Base-by-base conservation (phyloP, 2,113 vertebrate species). In the Oryzias woworae region DNA sequence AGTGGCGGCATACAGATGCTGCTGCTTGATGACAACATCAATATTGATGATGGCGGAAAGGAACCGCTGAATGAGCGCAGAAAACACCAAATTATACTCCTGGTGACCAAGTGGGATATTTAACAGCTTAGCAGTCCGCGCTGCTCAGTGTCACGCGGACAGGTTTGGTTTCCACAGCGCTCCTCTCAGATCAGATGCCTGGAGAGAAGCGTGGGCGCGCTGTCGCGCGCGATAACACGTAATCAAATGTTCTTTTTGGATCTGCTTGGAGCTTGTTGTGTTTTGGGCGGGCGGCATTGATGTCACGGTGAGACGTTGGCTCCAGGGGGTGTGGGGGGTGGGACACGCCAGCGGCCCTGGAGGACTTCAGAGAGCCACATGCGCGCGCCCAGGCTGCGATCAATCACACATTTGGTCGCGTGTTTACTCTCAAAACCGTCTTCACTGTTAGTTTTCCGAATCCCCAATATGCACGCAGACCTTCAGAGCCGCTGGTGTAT, bases 11-110 rank as follows among this genome's bases (percentile, higher is more conserved):
- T 79, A 79, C 69, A 81, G 81, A 84, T 76, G 73, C 65, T 78
- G 83, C 80, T 72, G 68, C 47, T 36, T 73, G 79, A 67, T 74
- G 70, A 73, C 61, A 45, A 50, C 53, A 55, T 69, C 80, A 84
- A 82, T 84, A 82, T 77, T 81, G 77, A 82, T 78, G 83, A 81
- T 52, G 66, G 62, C 62, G 57, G 52, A 43, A 70, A 75, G 71
- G 64, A 55, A 70, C 72, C 28, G 45, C 22, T n/a, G 26, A 48
- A 50, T 16, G 55, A 49, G 53, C 58, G 55, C 69, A n/a, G 53
- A 60, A 63, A 71, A 77, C 69, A 78, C 72, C 31, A 62, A 77
- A 77, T 71, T 56, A 77, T 41, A 81, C 66, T 50, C 72, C 73
- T 5, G 52, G 73, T 71, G 75, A 81, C 73, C 78, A 53, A 75